These are phyloP conservation scores for Tamias sibiricus DNA, from an alignment of 2,113 vertebrate species.

Conservation along the genomic window DNA sequence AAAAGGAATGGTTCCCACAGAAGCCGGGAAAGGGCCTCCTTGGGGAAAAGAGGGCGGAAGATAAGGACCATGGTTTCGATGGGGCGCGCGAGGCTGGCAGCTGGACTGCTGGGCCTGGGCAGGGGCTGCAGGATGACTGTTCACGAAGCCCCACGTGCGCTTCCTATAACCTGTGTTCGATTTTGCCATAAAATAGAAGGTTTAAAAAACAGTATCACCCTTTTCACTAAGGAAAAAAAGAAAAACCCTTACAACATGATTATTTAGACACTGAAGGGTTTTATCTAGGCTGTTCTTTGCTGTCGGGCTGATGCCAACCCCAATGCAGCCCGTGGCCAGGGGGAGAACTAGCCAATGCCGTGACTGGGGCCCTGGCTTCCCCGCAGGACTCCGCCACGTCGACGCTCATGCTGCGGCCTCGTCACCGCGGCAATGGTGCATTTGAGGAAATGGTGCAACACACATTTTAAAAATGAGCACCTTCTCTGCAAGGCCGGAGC, in stretches of 20 bases:
- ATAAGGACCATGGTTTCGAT: neutral
- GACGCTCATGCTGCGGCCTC: rapidly evolving
- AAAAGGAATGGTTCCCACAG: rapidly evolving
- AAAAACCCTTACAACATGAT: neutral
- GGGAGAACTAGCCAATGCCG: rapidly evolving
- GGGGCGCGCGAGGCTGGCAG: neutral
- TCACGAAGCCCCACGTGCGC: neutral
- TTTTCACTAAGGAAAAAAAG: neutral
- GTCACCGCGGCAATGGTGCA: rapidly evolving
- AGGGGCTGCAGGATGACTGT: neutral
- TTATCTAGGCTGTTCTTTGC: neutral
- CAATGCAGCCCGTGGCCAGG: neutral
- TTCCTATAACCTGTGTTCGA: neutral
- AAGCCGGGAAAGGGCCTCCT: no score
- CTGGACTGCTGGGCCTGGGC: neutral
- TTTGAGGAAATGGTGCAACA: neutral
- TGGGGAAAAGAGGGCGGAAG: rapidly evolving
- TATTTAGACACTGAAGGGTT: neutral
- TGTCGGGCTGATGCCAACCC: neutral
- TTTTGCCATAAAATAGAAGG: neutral
- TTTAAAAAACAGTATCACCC: neutral
- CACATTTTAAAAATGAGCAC: neutral
- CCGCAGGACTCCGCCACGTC: rapidly evolving
- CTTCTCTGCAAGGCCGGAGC: neutral
- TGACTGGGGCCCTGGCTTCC: rapidly evolving